These are phyloP conservation scores for Thereva nobilitata DNA, from an alignment of 2,888 invertebrate species.

Conservation along the genomic window DNA sequence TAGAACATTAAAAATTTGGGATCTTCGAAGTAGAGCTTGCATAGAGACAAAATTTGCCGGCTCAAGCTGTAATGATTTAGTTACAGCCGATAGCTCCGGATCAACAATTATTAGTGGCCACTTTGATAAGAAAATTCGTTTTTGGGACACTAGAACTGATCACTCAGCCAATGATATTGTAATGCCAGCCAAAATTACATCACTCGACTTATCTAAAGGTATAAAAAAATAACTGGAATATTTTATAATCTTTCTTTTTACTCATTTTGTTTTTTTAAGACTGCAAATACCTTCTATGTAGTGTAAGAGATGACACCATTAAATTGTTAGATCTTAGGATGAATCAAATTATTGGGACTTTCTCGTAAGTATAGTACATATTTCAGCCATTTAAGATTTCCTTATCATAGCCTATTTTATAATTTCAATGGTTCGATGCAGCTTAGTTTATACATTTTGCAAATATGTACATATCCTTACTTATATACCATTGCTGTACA, in stretches of 20 bases:
- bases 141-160: conserved; percentile 95
- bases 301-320: conserved; percentile 93
- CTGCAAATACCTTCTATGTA: conserved; percentile 85
- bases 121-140: conserved; percentile 94
- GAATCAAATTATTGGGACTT: conserved; percentile 88
- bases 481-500: too few species aligned
- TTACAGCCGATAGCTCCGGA: conserved; percentile 84
- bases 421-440: too few species aligned
- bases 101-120: conserved; percentile 95
- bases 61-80: conserved; percentile 95
- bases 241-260: neutral
- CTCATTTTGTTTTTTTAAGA: conserved; percentile 66
- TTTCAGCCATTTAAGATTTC: neutral
- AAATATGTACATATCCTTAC: too few species aligned
- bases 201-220: conserved; percentile 92
- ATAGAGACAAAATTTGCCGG: conserved; percentile 94
- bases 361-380: conserved; percentile 69
- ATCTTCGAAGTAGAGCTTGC: conserved; percentile 89
- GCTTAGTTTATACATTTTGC: too few species aligned
- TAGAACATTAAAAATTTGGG: conserved; percentile 98
- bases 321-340: conserved; percentile 92
- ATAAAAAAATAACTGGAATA: neutral
- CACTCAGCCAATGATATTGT: conserved; percentile 82
- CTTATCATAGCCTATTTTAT: neutral
- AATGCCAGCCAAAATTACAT: conserved; percentile 92